Evolutionary conservation across 2,797 vertebrate species (phyloP), one percentile per base, ranked within the genome.

Genomic region (Dicrostonyx torquatus): DNA sequence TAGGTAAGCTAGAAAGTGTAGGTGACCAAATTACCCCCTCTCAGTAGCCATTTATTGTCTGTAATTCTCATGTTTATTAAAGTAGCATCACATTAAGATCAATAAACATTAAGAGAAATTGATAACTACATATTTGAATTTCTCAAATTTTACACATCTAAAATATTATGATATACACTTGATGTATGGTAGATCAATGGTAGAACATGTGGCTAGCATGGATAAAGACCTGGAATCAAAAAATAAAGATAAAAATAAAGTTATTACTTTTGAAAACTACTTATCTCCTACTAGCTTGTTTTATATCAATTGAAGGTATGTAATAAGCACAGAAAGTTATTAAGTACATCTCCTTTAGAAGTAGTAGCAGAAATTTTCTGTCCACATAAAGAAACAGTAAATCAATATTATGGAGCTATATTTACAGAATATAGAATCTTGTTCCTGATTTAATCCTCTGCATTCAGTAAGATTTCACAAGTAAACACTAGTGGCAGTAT

Each of bases 401-500:
- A 76, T 53, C 31, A 78, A 64, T 93, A 24, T 60, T 64, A 70
- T 34, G 6, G 10, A 60, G 4, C 48, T 5, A 48, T 78, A 85
- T 84, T 94, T 91, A 76, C 6, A 83, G 77, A 76, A 82, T 75
- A 48, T 2, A 93, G 26, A 40, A 79, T 83, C 89, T 90, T 75
- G 11, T 93, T 93, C 31, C 85, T 87, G 89, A 76, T 93, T 93
- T 91, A 96, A 88, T 53, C 13, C 45, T 90, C 50, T 87, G 92
- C 55, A 77, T 78, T 80, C 53, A 90, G 50, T 60, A 29, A 43
- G 48, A 87, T 75, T 95, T 94, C 64, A 15, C 26, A 78, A 90
- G 26, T 88, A 75, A 78, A n/a, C 58, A 55, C 18, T 70, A 78
- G 80, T 90, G 7, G 2, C 34, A 85, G n/a, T 83, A 79, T 92